phyloP scores from a whole-genome alignment of 2,888 invertebrate species.

The Abscondita cerata region DNA sequence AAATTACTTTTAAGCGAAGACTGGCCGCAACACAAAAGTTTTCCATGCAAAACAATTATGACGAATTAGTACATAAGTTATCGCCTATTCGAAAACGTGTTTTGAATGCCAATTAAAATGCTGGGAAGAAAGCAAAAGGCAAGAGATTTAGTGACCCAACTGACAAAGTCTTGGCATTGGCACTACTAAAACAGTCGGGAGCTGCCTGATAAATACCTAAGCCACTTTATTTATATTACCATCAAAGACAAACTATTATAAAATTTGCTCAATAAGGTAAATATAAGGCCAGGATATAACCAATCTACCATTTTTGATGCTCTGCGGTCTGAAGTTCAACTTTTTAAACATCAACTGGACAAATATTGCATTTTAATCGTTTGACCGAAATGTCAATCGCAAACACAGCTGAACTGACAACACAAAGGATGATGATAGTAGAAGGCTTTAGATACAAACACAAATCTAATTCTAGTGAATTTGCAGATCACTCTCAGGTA shows the following conservation, averaged over 20 bases:
- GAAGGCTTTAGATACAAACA: background rate
- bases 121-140: slow-evolving; percentile 12
- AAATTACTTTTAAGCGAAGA: too few species aligned
- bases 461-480: background rate
- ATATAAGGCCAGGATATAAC: slow-evolving; percentile 14
- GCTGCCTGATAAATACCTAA: background rate
- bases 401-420: background rate
- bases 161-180: slow-evolving; percentile 37
- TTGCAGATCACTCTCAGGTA: background rate
- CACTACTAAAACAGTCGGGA: slow-evolving; percentile 27
- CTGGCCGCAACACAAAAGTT: too few species aligned
- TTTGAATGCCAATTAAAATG: background rate
- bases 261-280: slow-evolving; percentile 13
- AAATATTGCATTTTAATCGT: slow-evolving; percentile 13
- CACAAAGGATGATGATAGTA: background rate
- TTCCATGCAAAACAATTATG: too few species aligned
- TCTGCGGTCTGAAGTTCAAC: background rate
- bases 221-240: slow-evolving; percentile 22
- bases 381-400: slow-evolving; percentile 16
- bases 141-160: slow-evolving; percentile 33
- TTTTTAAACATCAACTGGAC: background rate
- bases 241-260: slow-evolving; percentile 19
- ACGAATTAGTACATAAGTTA: too few species aligned
- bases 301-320: slow-evolving; percentile 12
- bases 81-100: background rate